A percentile compares a stretch with the other conserved stretches of the same genome.
Evolutionary conservation across 2,113 vertebrate species (phyloP).

Genomic region (Anthoscopus minutus): DNA sequence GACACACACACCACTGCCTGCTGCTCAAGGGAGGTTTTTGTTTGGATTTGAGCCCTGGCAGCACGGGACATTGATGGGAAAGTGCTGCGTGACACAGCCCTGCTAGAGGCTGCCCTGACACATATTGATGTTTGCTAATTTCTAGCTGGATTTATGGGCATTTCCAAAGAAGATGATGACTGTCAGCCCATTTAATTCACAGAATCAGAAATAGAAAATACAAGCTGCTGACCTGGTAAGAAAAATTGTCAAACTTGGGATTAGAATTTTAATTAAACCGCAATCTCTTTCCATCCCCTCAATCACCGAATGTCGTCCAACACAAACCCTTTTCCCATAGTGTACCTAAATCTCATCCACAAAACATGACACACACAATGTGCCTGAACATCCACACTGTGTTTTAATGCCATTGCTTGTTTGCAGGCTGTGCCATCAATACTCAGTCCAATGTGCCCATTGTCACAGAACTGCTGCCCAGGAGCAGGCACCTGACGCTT

Average conservation of each 20-base stretch:
- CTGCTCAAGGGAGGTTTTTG: accelerated
- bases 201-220: conserved; percentile 46
- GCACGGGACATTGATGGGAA: background rate
- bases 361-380: background rate
- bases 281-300: conserved; percentile 62
- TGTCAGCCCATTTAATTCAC: conserved; percentile 57
- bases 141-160: conserved; percentile 36
- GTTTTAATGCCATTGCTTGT: background rate
- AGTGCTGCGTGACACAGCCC: background rate
- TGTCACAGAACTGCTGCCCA: background rate
- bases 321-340: background rate
- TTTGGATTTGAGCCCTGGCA: background rate
- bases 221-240: conserved; percentile 68
- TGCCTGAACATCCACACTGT: background rate
- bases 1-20: background rate
- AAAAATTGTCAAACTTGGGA: conserved; percentile 60
- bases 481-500: background rate
- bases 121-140: background rate
- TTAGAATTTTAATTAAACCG: conserved; percentile 73
- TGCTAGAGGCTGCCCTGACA: conserved; percentile 7
- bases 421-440: background rate
- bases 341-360: conserved; percentile 24
- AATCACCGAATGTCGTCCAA: conserved; percentile 29
- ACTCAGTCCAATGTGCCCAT: background rate
- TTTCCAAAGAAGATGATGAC: background rate